Percentiles rank a stretch among this genome's conserved stretches.
These are phyloP conservation scores for Limnodromus scolopaceus DNA, from an alignment of 2,797 vertebrate species.

Conservation along the genomic window DNA sequence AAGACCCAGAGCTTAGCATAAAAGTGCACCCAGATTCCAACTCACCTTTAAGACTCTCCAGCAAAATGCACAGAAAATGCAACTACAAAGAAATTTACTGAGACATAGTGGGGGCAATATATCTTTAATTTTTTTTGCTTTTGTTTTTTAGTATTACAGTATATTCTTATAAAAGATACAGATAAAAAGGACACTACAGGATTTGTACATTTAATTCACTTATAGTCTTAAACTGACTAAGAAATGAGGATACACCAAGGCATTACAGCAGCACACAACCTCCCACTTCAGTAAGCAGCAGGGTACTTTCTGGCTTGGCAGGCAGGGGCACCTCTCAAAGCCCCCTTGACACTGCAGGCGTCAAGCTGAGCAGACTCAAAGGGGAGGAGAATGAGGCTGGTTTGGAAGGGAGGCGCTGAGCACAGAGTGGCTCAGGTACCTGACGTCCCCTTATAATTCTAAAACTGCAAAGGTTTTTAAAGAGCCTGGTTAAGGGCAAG, in stretches of 20 bases:
- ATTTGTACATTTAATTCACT: conserved; percentile 78
- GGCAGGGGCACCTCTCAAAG: not conserved
- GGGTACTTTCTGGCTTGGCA: not conserved
- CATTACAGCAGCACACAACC: conserved; percentile 66
- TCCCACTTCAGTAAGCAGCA: conserved; percentile 42
- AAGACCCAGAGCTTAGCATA: not conserved
- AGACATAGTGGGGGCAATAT: conserved; percentile 61
- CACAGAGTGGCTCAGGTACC: not conserved
- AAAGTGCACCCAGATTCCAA: not conserved
- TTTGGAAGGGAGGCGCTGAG: not conserved
- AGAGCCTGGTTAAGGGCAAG: not conserved
- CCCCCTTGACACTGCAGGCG: not conserved
- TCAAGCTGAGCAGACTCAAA: not conserved
- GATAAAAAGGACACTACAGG: conserved; percentile 77
- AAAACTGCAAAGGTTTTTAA: not conserved
- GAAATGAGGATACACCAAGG: conserved; percentile 76
- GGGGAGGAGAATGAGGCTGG: not conserved
- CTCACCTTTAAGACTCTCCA: not conserved
- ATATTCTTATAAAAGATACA: conserved; percentile 83
- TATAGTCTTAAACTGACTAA: conserved; percentile 73
- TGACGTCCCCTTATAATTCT: not conserved
- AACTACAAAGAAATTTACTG: not conserved
- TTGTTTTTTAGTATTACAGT: conserved; percentile 82
- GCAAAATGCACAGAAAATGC: not conserved
- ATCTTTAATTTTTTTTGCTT: conserved; percentile 78